Evolutionary conservation across 1,140 invertebrate genomes (phyloP).

Genomic region (Hypsibius dujardini): DNA sequence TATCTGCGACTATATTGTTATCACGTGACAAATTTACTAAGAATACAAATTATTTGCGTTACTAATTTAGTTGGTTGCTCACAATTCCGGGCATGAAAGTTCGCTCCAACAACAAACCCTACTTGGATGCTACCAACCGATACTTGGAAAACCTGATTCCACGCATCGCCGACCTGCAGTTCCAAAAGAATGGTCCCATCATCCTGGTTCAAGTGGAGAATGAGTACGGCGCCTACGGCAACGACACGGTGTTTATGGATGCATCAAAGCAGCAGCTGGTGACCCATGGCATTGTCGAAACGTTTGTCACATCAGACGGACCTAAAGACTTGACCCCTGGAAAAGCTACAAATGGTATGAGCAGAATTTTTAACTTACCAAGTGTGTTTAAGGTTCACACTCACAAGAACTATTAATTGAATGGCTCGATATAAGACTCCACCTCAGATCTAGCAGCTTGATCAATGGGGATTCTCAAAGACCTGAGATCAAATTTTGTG

Average conservation of each 20-base stretch:
- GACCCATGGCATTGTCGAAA: constrained; percentile 33
- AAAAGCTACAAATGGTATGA: not conserved
- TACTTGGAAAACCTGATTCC: constrained; percentile 38
- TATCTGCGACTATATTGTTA: too few species aligned
- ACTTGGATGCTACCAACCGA: constrained; percentile 33
- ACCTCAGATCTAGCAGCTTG: too few species aligned
- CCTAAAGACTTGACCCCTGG: constrained; percentile 23
- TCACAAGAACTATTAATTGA: too few species aligned
- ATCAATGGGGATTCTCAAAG: too few species aligned
- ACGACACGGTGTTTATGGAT: constrained; percentile 35
- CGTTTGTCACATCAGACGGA: constrained; percentile 40
- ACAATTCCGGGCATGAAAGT: constrained; percentile 36
- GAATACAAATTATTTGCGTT: too few species aligned
- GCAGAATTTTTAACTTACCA: not conserved
- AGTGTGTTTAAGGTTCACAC: too few species aligned
- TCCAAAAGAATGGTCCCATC: constrained; percentile 40
- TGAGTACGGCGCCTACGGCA: constrained; percentile 37
- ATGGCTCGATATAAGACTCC: too few species aligned
- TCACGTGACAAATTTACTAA: too few species aligned
- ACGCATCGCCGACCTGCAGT: constrained; percentile 36
- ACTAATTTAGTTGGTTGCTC: constrained; percentile 35
- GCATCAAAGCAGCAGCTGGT: constrained; percentile 31
- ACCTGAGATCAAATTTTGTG: not conserved
- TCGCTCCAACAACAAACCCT: constrained; percentile 35
- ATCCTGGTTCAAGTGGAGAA: constrained; percentile 43